These are phyloP conservation scores for Aselliscus stoliczkanus DNA, from an alignment of 2,797 vertebrate species.

Conservation along the genomic window DNA sequence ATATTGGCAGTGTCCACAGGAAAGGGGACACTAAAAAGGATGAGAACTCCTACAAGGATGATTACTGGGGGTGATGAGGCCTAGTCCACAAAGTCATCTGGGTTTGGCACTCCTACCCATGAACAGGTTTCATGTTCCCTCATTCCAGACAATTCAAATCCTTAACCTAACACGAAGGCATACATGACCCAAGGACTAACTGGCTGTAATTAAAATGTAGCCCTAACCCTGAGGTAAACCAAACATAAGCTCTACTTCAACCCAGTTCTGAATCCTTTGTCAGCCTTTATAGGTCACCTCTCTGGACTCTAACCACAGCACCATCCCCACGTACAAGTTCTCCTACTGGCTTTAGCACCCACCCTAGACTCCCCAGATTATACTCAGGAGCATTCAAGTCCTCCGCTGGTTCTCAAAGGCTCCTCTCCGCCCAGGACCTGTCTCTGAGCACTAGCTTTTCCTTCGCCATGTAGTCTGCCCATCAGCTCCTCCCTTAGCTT, in stretches of 20 bases:
- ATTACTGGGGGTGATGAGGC: not conserved
- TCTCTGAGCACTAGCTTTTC: no score
- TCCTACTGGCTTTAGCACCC: not conserved
- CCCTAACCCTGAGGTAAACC: not conserved
- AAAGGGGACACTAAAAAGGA: not conserved
- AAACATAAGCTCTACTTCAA: not conserved
- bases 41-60: not conserved
- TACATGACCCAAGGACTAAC: not conserved
- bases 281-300: not conserved
- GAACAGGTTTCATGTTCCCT: no score
- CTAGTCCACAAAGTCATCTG: not conserved
- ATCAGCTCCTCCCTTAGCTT: not conserved
- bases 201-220: not conserved
- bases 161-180: not conserved
- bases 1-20: not conserved
- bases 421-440: not conserved
- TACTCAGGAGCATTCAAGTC: not conserved
- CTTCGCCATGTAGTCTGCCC: no score
- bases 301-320: not conserved
- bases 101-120: not conserved
- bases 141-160: not conserved
- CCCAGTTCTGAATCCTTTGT: not conserved
- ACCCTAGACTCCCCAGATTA: not conserved
- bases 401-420: not conserved
- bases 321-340: accelerated